Evolutionary conservation across 2,888 invertebrate species (phyloP), one percentile per base, ranked within the genome.

Genomic region (Aphrophora alni): DNA sequence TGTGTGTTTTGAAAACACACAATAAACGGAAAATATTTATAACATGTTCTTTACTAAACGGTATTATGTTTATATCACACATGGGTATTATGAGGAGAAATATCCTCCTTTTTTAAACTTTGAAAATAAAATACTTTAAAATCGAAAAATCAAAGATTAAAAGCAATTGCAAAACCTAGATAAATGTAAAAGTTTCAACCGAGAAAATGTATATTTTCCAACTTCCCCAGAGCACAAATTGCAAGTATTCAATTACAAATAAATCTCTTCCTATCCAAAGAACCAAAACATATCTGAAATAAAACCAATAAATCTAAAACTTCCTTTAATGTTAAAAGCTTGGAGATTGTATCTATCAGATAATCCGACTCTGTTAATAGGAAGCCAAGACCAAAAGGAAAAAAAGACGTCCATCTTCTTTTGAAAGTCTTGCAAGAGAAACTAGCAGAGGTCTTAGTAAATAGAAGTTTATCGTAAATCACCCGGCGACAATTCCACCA

Each of bases 401-500:
- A 44, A 59, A 59, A 59, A 21, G 59, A 14, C 59, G 59, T 59
- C 59, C 59, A 21, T 59, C 59, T 59, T 59, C 59, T 21, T 59
- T 59, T 59, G 59, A 59, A 59, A 59, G 59, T 59, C 59, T 12
- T 21, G 21, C 59, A 59, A 59, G 59, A 59, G 59, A 59, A 59
- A 59, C 59, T 59, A 59, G 59, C 59, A 21, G 5, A 59, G 59
- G 59, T 59, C 59, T 59, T 59, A 8, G 59, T 59, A 59, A 59
- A 59, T 59, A 59, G 21, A 59, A 59, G 21, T 59, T 21, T n/a
- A 21, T 10, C 28, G 72, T 78, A 74, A 79, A 79, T 79, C 78
- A 73, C 68, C 21, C 59, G 59, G 59, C 28, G 74, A 74, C 78
- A 79, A 79, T 74, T 79, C 74, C 74, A 72, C 74, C 78, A 28